Evolutionary conservation across 2,113 vertebrate genomes (phyloP).

Genomic region (Bothrops jararaca): DNA sequence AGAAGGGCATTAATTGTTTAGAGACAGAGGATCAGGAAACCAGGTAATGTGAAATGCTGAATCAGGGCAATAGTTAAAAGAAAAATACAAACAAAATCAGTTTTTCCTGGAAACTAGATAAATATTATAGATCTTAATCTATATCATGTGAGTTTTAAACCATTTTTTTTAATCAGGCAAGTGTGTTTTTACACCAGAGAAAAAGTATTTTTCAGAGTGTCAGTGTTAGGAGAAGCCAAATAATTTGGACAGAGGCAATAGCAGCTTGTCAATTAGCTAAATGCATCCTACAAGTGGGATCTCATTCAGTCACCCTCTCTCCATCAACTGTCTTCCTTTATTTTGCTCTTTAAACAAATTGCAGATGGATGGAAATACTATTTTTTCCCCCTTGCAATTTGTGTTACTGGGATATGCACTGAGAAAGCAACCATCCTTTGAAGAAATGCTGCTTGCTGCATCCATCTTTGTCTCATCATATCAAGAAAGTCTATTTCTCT

Average conservation of each 20-base stretch:
- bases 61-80: neutral
- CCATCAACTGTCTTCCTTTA: neutral
- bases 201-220: neutral
- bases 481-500: neutral
- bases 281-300: neutral
- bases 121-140: neutral
- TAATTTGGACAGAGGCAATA: neutral
- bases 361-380: neutral
- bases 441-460: neutral
- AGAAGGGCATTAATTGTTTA: neutral
- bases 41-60: neutral
- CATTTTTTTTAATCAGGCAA: neutral
- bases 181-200: neutral
- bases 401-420: neutral
- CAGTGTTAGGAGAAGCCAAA: no score
- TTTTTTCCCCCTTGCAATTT: neutral
- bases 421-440: neutral
- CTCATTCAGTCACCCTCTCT: neutral
- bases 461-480: neutral
- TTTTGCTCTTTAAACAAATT: neutral
- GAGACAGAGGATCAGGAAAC: neutral
- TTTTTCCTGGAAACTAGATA: neutral
- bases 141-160: neutral
- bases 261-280: neutral
- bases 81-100: neutral